Evolutionary conservation across 2,797 vertebrate species (phyloP).

Genomic region (Hirundo rustica): DNA sequence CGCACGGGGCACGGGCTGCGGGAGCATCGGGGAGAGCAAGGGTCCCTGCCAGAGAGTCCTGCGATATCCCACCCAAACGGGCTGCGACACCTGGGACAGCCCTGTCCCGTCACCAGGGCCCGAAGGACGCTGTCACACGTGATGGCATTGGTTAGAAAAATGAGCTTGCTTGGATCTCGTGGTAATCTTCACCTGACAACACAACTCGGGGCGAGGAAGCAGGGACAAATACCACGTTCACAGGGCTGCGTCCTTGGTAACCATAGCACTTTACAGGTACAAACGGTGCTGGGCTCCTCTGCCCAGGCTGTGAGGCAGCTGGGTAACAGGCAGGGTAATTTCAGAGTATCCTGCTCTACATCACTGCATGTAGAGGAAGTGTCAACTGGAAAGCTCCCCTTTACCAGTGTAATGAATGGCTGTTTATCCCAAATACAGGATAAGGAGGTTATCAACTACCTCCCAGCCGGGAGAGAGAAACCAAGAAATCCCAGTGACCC

Average conservation of each 20-base stretch:
- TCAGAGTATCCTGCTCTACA: neutral
- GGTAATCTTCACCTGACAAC: neutral
- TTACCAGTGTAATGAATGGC: neutral
- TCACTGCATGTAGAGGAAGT: neutral
- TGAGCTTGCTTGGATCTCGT: neutral
- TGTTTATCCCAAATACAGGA: neutral
- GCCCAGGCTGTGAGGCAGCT: neutral
- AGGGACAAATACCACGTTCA: neutral
- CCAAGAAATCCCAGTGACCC: neutral
- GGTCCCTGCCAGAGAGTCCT: rapidly evolving
- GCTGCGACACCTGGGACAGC: neutral
- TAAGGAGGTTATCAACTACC: neutral
- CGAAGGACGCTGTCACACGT: rapidly evolving
- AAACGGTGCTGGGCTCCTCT: neutral
- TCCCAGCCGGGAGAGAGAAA: neutral
- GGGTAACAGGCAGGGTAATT: neutral
- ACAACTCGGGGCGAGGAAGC: rapidly evolving
- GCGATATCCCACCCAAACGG: rapidly evolving
- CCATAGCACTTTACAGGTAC: neutral
- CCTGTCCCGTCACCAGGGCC: neutral
- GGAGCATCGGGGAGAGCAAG: rapidly evolving
- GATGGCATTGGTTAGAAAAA: neutral
- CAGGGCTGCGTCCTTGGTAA: neutral
- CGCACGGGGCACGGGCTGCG: neutral
- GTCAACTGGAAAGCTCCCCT: neutral